phyloP scores from a whole-genome alignment of 2,797 vertebrate genomes.

The Microctenopoma steveboyesi region DNA sequence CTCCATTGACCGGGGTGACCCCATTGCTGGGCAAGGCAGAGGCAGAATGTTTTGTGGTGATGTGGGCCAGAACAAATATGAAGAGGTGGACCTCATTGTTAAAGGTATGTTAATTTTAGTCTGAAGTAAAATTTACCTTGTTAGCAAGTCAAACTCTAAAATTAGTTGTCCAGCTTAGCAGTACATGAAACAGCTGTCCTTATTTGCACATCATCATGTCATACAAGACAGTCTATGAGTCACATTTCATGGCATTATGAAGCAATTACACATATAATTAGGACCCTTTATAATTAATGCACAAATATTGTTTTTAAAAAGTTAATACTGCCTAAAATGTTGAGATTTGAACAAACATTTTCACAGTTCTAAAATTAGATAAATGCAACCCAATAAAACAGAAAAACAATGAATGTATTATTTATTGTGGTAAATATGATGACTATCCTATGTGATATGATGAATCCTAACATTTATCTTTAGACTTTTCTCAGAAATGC shows the following conservation, averaged over 20 bases:
- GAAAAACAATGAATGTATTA: no score
- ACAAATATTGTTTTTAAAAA: no score
- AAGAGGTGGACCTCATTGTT: conserved; percentile 86
- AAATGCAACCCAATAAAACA: no score
- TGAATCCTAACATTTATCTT: no score
- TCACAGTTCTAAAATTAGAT: no score
- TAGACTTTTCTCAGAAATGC: no score
- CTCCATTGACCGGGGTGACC: conserved; percentile 86
- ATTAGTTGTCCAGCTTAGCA: neutral
- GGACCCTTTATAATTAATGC: no score
- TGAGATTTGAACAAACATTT: no score
- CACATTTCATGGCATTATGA: neutral
- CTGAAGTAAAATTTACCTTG: neutral
- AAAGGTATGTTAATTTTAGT: conserved; percentile 65
- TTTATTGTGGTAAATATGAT: no score
- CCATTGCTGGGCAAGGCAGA: conserved; percentile 68
- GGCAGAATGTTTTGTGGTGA: conserved; percentile 87
- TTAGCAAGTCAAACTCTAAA: neutral
- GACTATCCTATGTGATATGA: no score
- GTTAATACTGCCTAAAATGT: no score
- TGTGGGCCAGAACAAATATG: conserved; percentile 88
- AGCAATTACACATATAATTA: neutral
- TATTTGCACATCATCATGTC: neutral
- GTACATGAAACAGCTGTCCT: neutral
- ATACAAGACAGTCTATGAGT: no score